Base-by-base conservation (phyloP, 2,888 invertebrate genomes). In the Thymelicus acteon region DNA sequence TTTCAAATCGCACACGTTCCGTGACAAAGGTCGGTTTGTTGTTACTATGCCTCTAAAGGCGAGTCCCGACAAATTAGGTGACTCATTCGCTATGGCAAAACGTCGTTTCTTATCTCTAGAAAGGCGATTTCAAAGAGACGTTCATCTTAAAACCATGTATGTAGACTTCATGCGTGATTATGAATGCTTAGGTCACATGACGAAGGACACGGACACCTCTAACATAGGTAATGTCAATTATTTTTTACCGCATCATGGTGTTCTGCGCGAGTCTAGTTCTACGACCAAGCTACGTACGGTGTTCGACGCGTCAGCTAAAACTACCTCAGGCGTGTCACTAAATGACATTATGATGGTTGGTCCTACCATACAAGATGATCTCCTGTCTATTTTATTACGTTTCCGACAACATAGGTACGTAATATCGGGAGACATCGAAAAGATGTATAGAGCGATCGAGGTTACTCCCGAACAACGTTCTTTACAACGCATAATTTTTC, bases 21-120 rank as follows among this genome's bases (percentile, higher is more conserved):
- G 78, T 52, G 49, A 73, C 0, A 47, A 75, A 8, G 78, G 78
- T 19, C 68, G 72, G 0, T 77, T 78, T 71, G 57, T 75, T 6
- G 78, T 79, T 0, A 74, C 73, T 19, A 19, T 19, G 19, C 19
- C 19, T 19, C 19, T 19, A 19, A 19, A 19, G 19, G 19, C 19
- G 19, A 19, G 19, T 19, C 19, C 19, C 19, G 19, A 19, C 19
- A 19, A 19, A 19, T 19, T 19, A 19, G 19, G 19, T 19, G 19
- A 19, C 19, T 19, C 19, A 19, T 19, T 19, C 19, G 19, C 19
- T 19, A 19, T 19, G 61, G 78, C 79, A 0, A 75, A 73, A 60
- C 54, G 62, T 3, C 61, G 78, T 2, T 77, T 78, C 63, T 69
- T 75, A 6, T 74, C 74, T 2, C 39, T 79, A 31, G 77, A 76